A percentile compares a stretch with the other conserved stretches of the same genome.
Conservation (phyloP, 2,113 vertebrate genomes). For the Pterocles burchelli region DNA sequence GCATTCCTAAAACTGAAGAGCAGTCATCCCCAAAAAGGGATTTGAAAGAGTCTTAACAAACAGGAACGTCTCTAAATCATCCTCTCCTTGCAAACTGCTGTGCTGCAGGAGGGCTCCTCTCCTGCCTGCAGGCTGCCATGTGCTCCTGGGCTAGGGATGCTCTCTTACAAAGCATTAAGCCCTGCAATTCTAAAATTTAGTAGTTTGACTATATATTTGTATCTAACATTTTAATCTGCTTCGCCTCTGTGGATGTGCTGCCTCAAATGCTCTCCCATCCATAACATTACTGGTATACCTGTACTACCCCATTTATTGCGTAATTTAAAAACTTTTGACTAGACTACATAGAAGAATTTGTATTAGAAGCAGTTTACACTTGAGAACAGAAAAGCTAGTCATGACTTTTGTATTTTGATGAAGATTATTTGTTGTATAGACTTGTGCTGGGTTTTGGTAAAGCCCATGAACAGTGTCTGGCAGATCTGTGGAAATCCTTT, state of each 20-base stretch:
- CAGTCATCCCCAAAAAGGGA: not conserved
- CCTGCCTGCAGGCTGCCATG: not conserved
- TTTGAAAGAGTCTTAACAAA: not conserved
- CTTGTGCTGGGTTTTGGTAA: not conserved
- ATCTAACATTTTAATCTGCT: not conserved
- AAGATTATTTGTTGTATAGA: not conserved
- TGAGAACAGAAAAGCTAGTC: not conserved
- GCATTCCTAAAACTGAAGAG: not conserved
- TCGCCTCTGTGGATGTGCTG: not conserved
- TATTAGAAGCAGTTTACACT: not conserved
- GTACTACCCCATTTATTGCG: not conserved
- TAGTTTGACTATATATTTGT: not conserved
- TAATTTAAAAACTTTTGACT: not conserved
- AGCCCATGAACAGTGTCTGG: not conserved
- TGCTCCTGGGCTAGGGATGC: not conserved
- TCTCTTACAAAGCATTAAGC: not conserved
- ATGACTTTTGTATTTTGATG: not conserved
- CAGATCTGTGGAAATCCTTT: not conserved
- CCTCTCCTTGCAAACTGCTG: not conserved
- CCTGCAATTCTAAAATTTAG: not conserved
- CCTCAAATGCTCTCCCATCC: not conserved
- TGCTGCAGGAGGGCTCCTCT: not conserved
- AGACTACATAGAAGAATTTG: not conserved
- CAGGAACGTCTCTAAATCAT: not conserved
- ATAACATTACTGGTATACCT: accelerated